Evolutionary conservation across 2,888 invertebrate genomes (phyloP), one percentile per base, ranked within the genome.

Genomic region (Litoditis marina): DNA sequence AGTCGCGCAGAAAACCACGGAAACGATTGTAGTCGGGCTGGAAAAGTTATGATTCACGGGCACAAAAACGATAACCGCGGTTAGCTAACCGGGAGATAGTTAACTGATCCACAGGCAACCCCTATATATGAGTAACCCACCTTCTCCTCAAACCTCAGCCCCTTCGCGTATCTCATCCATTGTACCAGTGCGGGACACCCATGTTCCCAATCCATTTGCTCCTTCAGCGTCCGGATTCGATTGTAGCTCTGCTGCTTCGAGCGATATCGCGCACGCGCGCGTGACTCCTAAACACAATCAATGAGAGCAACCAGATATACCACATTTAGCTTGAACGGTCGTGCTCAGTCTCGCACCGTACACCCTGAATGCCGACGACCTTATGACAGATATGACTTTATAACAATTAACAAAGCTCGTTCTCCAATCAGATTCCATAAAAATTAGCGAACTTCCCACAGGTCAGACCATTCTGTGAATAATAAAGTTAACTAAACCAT

Each of bases 21-120:
- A 76, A 53, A n/a, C 46, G 42, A 11, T 75, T 70, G 61, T 76
- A 76, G 44, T 76, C 68, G 2, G 76, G 76, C 68, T 77, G 51
- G 56, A 70, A 63, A 51, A 11, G 30, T 25, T 44, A 16, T 6
- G 22, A 5, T 16, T 25, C 13, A 13, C 28, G 19, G 31, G 6
- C 16, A 32, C 19, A 53, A 60, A 22, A 22, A 16, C 39, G n/a
- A 39, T n/a, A n/a, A n/a, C n/a, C n/a, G n/a, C n/a, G n/a, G n/a
- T n/a, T n/a, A n/a, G n/a, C n/a, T n/a, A n/a, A n/a, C n/a, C n/a
- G n/a, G n/a, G n/a, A n/a, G n/a, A n/a, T n/a, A 51, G 27, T 22
- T 16, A 8, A 8, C 30, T 16, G 22, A 54, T 44, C 8, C 22
- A 25, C 28, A 25, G n/a, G 31, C 19, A 25, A 11, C 16, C 16